phyloP scores from a whole-genome alignment of 2,113 vertebrate genomes.

The Piaya cayana region DNA sequence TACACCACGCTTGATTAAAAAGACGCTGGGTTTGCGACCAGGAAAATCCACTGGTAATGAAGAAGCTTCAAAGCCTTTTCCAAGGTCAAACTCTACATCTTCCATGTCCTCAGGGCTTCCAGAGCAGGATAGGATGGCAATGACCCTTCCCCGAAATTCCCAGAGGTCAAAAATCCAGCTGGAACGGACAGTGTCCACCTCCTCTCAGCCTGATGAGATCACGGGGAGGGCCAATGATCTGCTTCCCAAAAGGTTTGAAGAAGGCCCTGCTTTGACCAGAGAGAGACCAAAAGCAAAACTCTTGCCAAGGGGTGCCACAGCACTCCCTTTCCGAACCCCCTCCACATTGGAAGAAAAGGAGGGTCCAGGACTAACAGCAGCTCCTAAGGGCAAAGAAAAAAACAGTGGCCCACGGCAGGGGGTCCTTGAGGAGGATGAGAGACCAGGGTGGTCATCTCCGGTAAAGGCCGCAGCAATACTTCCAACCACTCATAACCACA shows the following conservation, averaged over 20 bases:
- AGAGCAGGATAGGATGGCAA: conserved; percentile 95
- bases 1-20: conserved; percentile 97
- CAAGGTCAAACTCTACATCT: conserved; percentile 98
- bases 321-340: conserved; percentile 68
- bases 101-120: conserved; percentile 96
- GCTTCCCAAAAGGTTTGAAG: conserved; percentile 85
- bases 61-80: conserved; percentile 91
- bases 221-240: conserved; percentile 77
- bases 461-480: conserved; percentile 80
- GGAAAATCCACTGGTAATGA: conserved; percentile 87
- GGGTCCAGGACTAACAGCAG: conserved; percentile 45
- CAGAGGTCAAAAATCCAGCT: conserved; percentile 90
- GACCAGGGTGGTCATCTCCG: conserved; percentile 87
- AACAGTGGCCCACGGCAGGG: conserved; percentile 71
- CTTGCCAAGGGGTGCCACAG: conserved; percentile 82
- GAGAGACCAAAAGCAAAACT: conserved; percentile 96
- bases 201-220: conserved; percentile 92
- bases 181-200: conserved; percentile 91
- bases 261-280: conserved; percentile 86
- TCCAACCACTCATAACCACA: conserved; percentile 91
- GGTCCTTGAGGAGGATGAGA: conserved; percentile 80
- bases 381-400: conserved; percentile 80
- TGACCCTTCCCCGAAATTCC: conserved; percentile 96
- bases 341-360: conserved; percentile 74
- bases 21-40: conserved; percentile 92